Evolutionary conservation across 2,797 vertebrate species (phyloP).

Genomic region (Coluber constrictor): DNA sequence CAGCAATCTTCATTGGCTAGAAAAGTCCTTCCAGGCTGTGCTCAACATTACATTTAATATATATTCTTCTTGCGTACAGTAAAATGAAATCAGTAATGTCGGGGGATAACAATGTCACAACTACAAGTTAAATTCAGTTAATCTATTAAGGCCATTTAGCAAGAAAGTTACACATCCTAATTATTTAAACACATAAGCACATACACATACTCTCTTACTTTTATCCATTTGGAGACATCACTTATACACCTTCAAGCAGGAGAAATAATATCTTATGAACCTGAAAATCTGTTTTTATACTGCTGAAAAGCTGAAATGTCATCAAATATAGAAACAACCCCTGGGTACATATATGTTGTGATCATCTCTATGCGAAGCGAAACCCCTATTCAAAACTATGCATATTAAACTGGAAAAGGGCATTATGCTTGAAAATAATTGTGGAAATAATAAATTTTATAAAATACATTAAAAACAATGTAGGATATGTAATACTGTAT

Average conservation of each 20-base stretch:
- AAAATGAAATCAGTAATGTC: not conserved
- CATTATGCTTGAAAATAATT: not conserved
- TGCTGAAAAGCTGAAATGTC: not conserved
- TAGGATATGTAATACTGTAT: not conserved
- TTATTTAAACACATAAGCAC: too few species aligned
- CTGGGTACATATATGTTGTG: not conserved
- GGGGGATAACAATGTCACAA: not conserved
- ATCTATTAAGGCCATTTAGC: not conserved
- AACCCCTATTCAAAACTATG: not conserved
- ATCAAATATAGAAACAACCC: not conserved
- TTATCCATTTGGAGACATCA: not conserved
- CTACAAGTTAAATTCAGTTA: not conserved
- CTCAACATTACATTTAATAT: not conserved
- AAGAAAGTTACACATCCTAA: not conserved
- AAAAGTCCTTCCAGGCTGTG: not conserved
- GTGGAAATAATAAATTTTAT: not conserved
- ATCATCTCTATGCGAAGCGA: not conserved
- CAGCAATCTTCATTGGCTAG: conserved; percentile 7
- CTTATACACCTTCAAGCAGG: not conserved
- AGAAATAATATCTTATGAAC: not conserved
- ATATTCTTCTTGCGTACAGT: not conserved
- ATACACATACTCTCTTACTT: not conserved
- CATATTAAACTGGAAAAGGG: not conserved
- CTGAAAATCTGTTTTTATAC: not conserved
- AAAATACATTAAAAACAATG: not conserved